Evolutionary conservation across 1,140 invertebrate species (phyloP).

Genomic region (Caenorhabditis brenneri): DNA sequence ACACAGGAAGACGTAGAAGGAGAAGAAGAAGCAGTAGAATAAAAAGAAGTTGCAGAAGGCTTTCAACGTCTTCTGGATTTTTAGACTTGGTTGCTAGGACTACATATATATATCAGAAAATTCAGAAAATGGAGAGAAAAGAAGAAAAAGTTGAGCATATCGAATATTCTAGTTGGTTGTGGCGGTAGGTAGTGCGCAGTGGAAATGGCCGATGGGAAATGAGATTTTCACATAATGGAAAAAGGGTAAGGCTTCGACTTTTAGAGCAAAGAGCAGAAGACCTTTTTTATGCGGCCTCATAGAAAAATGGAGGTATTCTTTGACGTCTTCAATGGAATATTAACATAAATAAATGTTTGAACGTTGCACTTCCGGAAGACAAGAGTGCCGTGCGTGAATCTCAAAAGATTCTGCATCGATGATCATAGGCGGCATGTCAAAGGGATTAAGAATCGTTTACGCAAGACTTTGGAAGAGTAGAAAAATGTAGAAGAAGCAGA

Average conservation of each 20-base stretch:
- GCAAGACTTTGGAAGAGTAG: slow-evolving; percentile 1
- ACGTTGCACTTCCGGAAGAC: background rate
- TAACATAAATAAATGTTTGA: background rate
- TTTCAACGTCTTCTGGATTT: background rate
- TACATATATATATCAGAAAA: background rate
- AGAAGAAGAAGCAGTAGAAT: background rate
- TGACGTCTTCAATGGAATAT: slow-evolving; percentile 2
- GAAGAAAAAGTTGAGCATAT: background rate
- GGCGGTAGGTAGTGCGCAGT: background rate
- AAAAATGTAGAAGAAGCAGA: background rate
- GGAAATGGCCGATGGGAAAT: slow-evolving; percentile 10
- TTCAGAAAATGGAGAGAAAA: background rate
- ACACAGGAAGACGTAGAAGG: background rate
- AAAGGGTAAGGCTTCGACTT: background rate
- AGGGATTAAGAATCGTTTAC: slow-evolving; percentile 7
- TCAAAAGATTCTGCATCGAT: background rate
- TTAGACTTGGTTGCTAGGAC: slow-evolving; percentile 7
- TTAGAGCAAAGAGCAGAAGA: background rate
- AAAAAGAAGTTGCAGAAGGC: background rate
- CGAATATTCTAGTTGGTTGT: background rate
- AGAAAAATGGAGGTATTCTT: background rate
- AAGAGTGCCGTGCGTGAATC: background rate
- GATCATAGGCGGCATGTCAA: slow-evolving; percentile 21
- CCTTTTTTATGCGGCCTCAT: background rate
- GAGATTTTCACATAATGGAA: slow-evolving; percentile 13